Evolutionary conservation across 2,113 vertebrate species (phyloP).

Genomic region (Alectura lathami): DNA sequence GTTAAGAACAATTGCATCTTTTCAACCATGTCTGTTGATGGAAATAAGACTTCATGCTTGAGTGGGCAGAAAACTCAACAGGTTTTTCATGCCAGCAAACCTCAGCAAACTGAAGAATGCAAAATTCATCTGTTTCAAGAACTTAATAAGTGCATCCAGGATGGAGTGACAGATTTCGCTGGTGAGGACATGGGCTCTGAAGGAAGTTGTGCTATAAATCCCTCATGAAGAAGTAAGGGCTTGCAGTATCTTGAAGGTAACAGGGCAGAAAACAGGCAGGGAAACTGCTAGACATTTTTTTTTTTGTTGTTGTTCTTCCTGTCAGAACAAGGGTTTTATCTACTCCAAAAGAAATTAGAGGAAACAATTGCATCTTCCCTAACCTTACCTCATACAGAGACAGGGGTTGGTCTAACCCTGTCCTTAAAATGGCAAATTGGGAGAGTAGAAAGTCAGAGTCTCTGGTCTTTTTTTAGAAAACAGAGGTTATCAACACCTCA

Average conservation of each 20-base stretch:
- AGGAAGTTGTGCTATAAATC: neutral
- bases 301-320: neutral
- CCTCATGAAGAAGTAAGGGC: neutral
- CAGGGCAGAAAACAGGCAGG: neutral
- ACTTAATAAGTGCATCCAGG: accelerated
- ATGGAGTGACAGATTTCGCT: neutral
- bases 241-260: neutral
- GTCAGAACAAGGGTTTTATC: neutral
- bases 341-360: neutral
- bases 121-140: neutral
- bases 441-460: neutral
- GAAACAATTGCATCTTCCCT: neutral
- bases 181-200: neutral
- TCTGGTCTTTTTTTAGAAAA: neutral
- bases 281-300: neutral
- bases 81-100: neutral
- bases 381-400: neutral
- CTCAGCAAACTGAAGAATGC: neutral
- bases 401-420: neutral
- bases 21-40: neutral
- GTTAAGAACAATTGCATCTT: neutral
- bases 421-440: neutral
- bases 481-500: neutral
- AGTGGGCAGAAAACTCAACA: neutral
- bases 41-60: neutral